Base-by-base conservation (phyloP, 2,113 vertebrate species). In the Oryzias melastigma region DNA sequence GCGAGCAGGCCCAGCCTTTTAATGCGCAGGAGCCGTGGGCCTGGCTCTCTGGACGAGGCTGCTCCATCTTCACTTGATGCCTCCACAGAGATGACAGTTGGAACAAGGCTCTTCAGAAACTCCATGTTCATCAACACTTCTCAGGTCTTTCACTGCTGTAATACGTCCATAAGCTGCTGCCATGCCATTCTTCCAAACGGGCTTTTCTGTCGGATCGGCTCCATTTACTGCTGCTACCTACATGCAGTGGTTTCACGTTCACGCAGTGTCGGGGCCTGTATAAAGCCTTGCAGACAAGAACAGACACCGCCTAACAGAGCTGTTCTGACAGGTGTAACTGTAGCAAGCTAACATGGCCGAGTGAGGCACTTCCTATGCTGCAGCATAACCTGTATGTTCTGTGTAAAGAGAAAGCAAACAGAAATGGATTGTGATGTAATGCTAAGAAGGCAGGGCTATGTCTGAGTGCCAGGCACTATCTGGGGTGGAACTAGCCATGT, bases 91-190 rank as follows among this genome's bases (percentile, higher is more conserved):
- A 90, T 80, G 14, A 77, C 83, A 2, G 85, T 61, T 25, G 95
- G 95, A 66, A 96, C 93, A 0, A 95, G 92, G 90, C 92, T 95
- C 88, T 91, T 99, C 46, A 98, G 87, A 85, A 98, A 98, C 29
- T 97, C 95, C 95, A 98, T 98, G 58, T 80, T 85, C 16, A 17
- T 27, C 75, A 20, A 62, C 55, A 50, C 55, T 7, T 20, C 81
- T 66, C 45, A 18, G 44, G 41, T 74, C 41, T 61, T 70, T 81
- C 63, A 75, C 62, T 80, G 73, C 19, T 58, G 55, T 41, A 58
- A 15, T 50, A 46, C 55, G 44, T 81, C 73, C 67, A 73, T 16
- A 7, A 49, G 40, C 52, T 51, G 68, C 35, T 53, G 49, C 40
- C 60, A 24, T 24, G 13, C 56, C 77, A 71, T 71, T 64, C 58